phyloP scores from a whole-genome alignment of 1,140 invertebrate species.

The Drosophila tani region DNA sequence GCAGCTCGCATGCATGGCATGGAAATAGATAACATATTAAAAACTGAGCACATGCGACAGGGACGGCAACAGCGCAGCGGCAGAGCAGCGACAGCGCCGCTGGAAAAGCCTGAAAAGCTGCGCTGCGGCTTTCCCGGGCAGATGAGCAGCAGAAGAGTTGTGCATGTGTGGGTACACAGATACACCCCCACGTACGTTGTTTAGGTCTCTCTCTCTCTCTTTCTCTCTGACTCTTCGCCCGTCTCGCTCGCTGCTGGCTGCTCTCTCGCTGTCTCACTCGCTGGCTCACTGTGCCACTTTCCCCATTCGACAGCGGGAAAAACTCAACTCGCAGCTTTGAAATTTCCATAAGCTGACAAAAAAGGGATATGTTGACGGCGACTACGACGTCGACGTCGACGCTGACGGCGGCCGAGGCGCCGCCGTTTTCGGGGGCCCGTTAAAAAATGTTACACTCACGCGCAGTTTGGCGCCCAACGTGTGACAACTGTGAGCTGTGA shows the following conservation, averaged over 20 bases:
- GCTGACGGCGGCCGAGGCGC: not conserved
- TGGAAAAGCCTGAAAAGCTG: constrained; percentile 60
- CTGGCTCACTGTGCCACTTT: constrained; percentile 33
- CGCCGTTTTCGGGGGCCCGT: constrained; percentile 51
- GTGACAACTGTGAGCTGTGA: constrained; percentile 72
- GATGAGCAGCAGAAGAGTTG: constrained; percentile 79
- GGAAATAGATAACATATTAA: constrained; percentile 84
- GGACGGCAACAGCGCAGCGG: constrained; percentile 51
- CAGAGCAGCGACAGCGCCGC: constrained; percentile 35
- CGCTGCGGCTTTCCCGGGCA: constrained; percentile 47
- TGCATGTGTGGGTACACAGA: constrained; percentile 58
- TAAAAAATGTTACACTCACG: constrained; percentile 82
- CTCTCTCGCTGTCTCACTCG: constrained; percentile 18
- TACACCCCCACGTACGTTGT: constrained; percentile 69
- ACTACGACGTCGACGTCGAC: constrained; percentile 31
- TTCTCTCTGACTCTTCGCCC: constrained; percentile 6
- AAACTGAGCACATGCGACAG: constrained; percentile 76
- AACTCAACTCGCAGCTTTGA: constrained; percentile 74
- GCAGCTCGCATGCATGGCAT: constrained; percentile 66
- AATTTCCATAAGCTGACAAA: constrained; percentile 77
- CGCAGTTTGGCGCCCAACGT: constrained; percentile 71
- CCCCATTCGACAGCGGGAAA: constrained; percentile 57
- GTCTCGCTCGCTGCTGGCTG: constrained; percentile 1
- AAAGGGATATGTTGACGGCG: constrained; percentile 75
- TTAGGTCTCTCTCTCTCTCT: constrained; percentile 38